Evolutionary conservation across 2,113 vertebrate species (phyloP).

Genomic region (Fulica atra): DNA sequence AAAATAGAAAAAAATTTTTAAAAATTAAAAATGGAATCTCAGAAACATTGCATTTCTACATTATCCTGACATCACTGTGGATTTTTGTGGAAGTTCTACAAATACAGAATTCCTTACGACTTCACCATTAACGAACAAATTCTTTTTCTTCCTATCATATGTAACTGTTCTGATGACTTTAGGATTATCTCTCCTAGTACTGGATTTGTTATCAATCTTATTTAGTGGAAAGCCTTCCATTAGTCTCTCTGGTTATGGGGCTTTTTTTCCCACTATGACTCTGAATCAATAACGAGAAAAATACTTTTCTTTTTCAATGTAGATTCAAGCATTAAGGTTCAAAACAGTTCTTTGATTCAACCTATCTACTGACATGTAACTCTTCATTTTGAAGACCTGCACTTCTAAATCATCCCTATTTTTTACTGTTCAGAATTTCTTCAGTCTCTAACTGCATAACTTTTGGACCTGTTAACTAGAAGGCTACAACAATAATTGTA

Average conservation of each 20-base stretch:
- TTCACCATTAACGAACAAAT: neutral
- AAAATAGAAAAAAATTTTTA: neutral
- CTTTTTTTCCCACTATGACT: rapidly evolving
- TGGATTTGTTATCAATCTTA: neutral
- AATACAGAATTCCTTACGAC: neutral
- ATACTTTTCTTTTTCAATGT: neutral
- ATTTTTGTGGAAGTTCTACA: neutral
- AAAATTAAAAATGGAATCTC: neutral
- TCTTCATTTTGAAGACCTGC: neutral
- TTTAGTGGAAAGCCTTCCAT: neutral
- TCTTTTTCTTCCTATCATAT: neutral
- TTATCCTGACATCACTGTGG: neutral
- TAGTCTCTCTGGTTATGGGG: neutral
- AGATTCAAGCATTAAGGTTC: neutral
- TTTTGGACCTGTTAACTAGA: neutral
- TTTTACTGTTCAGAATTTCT: neutral
- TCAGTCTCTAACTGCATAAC: rapidly evolving
- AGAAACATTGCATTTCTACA: neutral
- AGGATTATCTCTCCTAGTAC: neutral
- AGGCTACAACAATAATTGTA: neutral
- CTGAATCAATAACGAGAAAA: neutral
- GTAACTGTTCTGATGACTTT: neutral
- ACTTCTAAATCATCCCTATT: neutral
- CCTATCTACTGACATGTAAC: neutral
- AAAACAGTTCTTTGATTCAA: neutral